A percentile compares a stretch with the other conserved stretches of the same genome.
Conservation (phyloP, 2,113 vertebrate genomes). For the Xenus cinereus region DNA sequence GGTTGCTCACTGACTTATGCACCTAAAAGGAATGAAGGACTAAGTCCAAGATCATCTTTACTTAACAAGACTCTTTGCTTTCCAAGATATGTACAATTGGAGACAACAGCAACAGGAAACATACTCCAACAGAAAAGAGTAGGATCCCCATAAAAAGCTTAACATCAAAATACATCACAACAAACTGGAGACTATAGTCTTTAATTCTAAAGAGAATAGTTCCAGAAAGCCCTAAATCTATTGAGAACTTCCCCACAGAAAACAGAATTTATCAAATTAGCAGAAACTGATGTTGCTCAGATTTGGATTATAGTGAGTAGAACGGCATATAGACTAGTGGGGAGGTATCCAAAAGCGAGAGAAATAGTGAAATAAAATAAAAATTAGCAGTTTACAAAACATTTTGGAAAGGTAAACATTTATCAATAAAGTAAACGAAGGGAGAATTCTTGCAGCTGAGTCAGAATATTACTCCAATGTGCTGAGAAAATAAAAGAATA, state of each 20-base stretch:
- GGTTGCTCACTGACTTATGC: neutral
- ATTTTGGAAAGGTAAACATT: neutral
- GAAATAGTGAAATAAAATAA: neutral
- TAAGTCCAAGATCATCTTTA: slow-evolving; percentile 7
- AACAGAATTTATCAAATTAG: neutral
- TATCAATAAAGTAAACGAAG: neutral
- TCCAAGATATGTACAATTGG: neutral
- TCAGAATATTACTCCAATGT: neutral
- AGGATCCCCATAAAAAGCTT: slow-evolving; percentile 16
- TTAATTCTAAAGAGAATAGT: neutral
- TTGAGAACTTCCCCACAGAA: neutral
- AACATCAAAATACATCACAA: neutral
- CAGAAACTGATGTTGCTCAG: neutral
- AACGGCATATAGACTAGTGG: neutral
- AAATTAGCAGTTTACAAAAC: neutral
- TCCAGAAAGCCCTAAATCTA: neutral
- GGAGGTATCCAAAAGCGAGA: neutral
- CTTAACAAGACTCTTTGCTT: slow-evolving; percentile 35
- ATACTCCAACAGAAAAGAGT: slow-evolving; percentile 33
- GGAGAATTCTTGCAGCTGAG: neutral
- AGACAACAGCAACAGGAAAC: slow-evolving; percentile 43
- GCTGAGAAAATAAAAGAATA: neutral
- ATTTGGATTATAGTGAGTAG: neutral
- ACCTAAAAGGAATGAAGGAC: neutral
- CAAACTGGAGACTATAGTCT: neutral